Conservation (phyloP, 2,797 vertebrate genomes). For the Anableps anableps region DNA sequence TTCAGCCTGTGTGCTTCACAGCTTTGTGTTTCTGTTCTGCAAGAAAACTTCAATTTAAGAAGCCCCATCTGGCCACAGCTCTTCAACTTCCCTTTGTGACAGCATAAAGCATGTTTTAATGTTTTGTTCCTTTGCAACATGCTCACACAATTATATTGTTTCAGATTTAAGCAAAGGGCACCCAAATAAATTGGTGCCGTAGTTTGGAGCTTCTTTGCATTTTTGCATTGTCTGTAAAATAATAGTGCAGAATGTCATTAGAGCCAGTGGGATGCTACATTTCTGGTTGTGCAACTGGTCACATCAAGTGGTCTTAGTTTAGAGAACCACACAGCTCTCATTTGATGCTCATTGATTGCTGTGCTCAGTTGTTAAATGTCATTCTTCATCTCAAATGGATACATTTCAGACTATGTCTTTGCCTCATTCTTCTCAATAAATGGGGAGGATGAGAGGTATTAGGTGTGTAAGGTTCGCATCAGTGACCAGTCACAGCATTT, state of each 20-base stretch:
- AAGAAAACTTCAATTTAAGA: slow-evolving; percentile 38
- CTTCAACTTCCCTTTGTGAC: slow-evolving; percentile 3
- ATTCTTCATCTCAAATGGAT: slow-evolving; percentile 20
- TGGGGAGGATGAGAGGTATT: slow-evolving; percentile 24
- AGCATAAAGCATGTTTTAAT: neutral
- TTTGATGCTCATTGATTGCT: slow-evolving; percentile 4
- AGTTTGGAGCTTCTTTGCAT: neutral
- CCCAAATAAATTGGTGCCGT: neutral
- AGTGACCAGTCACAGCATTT: slow-evolving; percentile 33
- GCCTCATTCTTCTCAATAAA: slow-evolving; percentile 19
- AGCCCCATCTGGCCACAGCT: slow-evolving; percentile 19
- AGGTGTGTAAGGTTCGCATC: slow-evolving; percentile 30
- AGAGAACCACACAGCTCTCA: neutral
- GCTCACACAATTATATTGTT: neutral
- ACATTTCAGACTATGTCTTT: slow-evolving; percentile 23
- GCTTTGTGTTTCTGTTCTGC: slow-evolving; percentile 36
- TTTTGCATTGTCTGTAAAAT: neutral
- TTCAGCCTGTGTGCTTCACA: slow-evolving; percentile 28
- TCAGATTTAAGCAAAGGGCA: neutral
- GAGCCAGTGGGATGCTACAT: neutral
- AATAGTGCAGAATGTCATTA: neutral
- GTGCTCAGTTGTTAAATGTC: slow-evolving; percentile 8
- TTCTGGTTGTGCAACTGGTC: slow-evolving; percentile 18
- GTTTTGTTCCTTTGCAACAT: neutral
- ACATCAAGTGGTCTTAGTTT: slow-evolving; percentile 16